Percentiles rank a stretch among this genome's conserved stretches.
These are phyloP conservation scores for Scopus umbretta DNA, from an alignment of 2,113 vertebrate species.

Conservation along the genomic window DNA sequence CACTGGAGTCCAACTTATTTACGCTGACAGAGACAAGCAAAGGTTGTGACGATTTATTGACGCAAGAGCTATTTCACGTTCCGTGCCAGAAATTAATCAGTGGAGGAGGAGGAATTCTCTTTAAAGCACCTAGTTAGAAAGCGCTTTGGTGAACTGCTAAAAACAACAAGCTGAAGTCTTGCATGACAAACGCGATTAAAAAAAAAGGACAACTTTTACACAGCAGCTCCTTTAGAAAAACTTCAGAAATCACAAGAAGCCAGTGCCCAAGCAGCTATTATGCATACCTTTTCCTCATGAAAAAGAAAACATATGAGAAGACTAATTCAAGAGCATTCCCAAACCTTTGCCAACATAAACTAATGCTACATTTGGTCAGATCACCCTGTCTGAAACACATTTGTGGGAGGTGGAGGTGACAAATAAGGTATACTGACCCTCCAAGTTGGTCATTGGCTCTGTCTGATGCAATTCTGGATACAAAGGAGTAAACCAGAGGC, in stretches of 20 bases:
- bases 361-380: not conserved
- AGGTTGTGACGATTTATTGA: constrained; percentile 72
- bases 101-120: constrained; percentile 59
- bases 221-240: not conserved
- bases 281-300: not conserved
- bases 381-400: not conserved
- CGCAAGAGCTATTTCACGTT: constrained; percentile 61
- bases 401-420: not conserved
- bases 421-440: not conserved
- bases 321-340: not conserved
- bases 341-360: not conserved
- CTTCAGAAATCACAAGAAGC: not conserved
- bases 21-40: constrained; percentile 55
- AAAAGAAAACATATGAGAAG: not conserved
- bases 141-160: not conserved
- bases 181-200: not conserved
- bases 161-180: constrained; percentile 6
- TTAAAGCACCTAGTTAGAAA: constrained; percentile 42
- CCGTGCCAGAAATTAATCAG: constrained; percentile 70
- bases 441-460: not conserved
- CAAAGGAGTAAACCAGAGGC: not conserved
- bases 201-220: not conserved
- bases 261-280: not conserved
- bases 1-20: constrained; percentile 62
- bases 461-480: not conserved